phyloP scores from a whole-genome alignment of 2,797 vertebrate species.

The Lagodon rhomboides region DNA sequence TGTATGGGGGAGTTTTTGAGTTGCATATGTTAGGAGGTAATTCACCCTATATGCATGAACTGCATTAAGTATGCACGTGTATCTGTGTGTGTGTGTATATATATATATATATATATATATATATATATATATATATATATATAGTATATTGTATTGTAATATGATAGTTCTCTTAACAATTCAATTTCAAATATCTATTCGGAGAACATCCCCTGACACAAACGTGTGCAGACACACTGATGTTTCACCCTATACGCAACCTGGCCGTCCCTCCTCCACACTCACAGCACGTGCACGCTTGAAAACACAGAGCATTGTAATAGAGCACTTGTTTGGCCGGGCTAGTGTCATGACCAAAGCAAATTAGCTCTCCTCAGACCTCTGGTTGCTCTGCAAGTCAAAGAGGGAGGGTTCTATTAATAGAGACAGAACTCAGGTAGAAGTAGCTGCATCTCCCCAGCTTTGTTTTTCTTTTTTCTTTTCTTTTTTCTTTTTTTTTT shows the following conservation, averaged over 20 bases:
- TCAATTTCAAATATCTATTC: not conserved
- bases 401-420: slow-evolving; percentile 39
- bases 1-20: not conserved
- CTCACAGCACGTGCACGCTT: slow-evolving; percentile 17
- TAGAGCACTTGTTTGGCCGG: slow-evolving; percentile 44
- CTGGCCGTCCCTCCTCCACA: slow-evolving; percentile 15
- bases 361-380: slow-evolving; percentile 49
- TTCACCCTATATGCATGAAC: not conserved
- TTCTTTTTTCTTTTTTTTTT: slow-evolving; percentile 28
- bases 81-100: not conserved
- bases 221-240: slow-evolving; percentile 29
- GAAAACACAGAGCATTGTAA: slow-evolving; percentile 48
- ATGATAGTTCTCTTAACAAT: not conserved
- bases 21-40: not conserved
- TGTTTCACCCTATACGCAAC: slow-evolving; percentile 19
- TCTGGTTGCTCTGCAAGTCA: slow-evolving; percentile 29
- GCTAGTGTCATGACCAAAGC: slow-evolving; percentile 50
- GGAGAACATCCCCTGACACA: not conserved
- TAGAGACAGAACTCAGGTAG: slow-evolving; percentile 54
- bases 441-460: slow-evolving; percentile 37
- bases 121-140: not conserved
- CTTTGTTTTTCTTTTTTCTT: slow-evolving; percentile 36
- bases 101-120: not conserved
- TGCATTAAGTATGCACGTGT: not conserved
- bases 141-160: not conserved